Evolutionary conservation across 2,797 vertebrate genomes (phyloP), one percentile per base, ranked within the genome.

Genomic region (Streptopelia turtur): DNA sequence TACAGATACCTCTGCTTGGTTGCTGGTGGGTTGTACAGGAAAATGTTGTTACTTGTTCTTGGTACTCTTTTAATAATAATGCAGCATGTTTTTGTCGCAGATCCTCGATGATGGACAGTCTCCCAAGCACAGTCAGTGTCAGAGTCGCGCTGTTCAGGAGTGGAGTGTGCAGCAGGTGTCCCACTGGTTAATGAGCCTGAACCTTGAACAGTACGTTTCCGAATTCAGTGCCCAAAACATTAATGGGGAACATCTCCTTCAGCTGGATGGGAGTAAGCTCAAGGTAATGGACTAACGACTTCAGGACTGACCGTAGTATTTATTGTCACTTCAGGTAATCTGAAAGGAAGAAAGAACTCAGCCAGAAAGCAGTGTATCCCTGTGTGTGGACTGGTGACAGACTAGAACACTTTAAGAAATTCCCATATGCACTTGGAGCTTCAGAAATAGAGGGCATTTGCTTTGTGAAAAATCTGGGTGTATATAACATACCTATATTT

Each of bases 91-190:
- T 95, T 96, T 95, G 31, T 94, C 79, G 21, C 97, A 99, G 99
- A 99, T 99, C 91, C 97, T 99, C 13, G 99, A 99, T 0, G 99
- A 99, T 15, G 98, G 98, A 43, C 99, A 98, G 92, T 97, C 98
- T 77, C 98, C 98, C 3, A 99, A 98, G 95, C 99, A 98, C 96
- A 98, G 97, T 86, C 99, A 98, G 87, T 98, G 96, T 97, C 99
- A 98, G 97, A 99, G 96, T 96, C 96, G 97, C 79, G 98, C 98
- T 76, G 96, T 99, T 43, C 96, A 98, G 4, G 99, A 99, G 50
- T 99, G 99, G 99, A 99, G 97, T 9, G 97, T 98, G 81, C 99
- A 99, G 96, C 99, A 99, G 92, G 99, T 99, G 89, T 98, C 98
- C 49, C 98, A 98, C 97, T 99, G 99, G 99, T 96, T 99, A 49